Evolutionary conservation across 2,888 invertebrate species (phyloP).

Genomic region (Agapetus fuscipes): DNA sequence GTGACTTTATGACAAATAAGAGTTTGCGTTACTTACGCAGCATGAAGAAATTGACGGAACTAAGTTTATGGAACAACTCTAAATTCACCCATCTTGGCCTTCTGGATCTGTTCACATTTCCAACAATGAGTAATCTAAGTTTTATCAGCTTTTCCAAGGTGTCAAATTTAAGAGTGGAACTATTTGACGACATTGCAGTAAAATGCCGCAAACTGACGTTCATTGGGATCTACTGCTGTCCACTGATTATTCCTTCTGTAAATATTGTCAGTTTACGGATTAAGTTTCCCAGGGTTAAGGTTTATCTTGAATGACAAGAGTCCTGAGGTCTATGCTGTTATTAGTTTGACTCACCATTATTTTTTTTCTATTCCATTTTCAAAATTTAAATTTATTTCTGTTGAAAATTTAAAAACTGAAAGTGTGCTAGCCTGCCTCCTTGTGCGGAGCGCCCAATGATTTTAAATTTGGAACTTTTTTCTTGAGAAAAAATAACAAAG

Average conservation of each 20-base stretch:
- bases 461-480: too few relatives aligned
- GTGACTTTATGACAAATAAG: conserved; percentile 35
- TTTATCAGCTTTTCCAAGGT: conserved; percentile 39
- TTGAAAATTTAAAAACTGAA: too few relatives aligned
- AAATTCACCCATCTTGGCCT: conserved; percentile 33
- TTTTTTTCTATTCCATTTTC: too few relatives aligned
- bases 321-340: too few relatives aligned
- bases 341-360: too few relatives aligned
- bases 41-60: conserved; percentile 29
- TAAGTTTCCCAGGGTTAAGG: conserved; percentile 38
- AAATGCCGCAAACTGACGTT: conserved; percentile 37
- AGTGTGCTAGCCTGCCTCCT: too few relatives aligned
- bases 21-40: conserved; percentile 30
- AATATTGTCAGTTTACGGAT: conserved; percentile 37
- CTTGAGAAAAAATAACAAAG: too few relatives aligned
- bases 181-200: conserved; percentile 37
- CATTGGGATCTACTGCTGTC: conserved; percentile 39
- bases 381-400: too few relatives aligned
- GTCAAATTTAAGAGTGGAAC: conserved; percentile 32
- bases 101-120: conserved; percentile 30
- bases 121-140: conserved; percentile 29
- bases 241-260: conserved; percentile 34
- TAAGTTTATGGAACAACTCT: conserved; percentile 40
- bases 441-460: too few relatives aligned
- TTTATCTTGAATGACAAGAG: conserved; percentile 35